Conservation (phyloP, 1,140 invertebrate genomes). For the Neodiprion pinetum region DNA sequence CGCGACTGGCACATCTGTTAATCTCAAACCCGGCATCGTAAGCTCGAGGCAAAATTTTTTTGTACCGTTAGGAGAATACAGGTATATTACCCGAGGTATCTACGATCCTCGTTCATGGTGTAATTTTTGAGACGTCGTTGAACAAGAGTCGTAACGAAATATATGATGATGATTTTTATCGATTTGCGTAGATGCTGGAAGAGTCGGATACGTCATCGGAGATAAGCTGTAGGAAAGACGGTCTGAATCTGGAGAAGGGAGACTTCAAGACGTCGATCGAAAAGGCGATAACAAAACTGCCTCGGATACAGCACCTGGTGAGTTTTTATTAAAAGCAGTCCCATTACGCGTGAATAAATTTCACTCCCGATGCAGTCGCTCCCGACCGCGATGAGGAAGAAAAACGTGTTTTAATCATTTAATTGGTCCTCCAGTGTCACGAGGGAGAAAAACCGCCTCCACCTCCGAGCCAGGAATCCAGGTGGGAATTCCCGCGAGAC, state of each 20-base stretch:
- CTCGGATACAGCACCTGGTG: constrained; percentile 62
- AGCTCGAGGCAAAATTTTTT: neutral
- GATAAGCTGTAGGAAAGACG: constrained; percentile 63
- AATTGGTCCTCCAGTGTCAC: constrained; percentile 48
- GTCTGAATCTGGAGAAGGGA: constrained; percentile 58
- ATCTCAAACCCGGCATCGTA: no score
- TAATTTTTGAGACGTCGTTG: no score
- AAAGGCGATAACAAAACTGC: constrained; percentile 62
- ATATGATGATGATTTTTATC: constrained; percentile 13
- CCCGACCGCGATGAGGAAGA: constrained; percentile 18
- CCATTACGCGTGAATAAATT: constrained; percentile 26
- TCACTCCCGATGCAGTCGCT: constrained; percentile 24
- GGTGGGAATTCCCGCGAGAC: constrained; percentile 81
- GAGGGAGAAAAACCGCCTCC: constrained; percentile 59
- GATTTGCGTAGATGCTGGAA: constrained; percentile 60
- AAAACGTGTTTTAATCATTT: constrained; percentile 24
- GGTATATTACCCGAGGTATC: no score
- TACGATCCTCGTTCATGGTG: no score
- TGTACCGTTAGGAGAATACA: neutral
- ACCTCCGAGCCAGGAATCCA: constrained; percentile 64
- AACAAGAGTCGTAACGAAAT: neutral
- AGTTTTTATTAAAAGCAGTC: constrained; percentile 35
- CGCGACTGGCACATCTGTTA: neutral
- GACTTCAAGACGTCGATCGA: constrained; percentile 60
- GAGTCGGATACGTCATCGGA: constrained; percentile 66